Evolutionary conservation across 2,888 invertebrate genomes (phyloP).

Genomic region (Campoletis raptor): DNA sequence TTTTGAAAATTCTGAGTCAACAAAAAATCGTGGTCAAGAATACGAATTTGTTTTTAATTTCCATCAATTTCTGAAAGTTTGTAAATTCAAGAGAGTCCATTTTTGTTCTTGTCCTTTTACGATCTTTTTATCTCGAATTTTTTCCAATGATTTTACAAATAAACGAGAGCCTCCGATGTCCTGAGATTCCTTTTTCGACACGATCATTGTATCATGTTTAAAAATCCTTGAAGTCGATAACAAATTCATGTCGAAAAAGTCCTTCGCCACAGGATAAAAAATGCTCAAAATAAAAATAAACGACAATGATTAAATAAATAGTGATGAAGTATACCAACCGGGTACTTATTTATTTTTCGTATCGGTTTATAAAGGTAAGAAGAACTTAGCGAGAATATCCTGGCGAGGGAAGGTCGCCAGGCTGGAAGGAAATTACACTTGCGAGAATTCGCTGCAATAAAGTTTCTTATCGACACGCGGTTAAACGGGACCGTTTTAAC

Average conservation of each 20-base stretch:
- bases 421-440: not conserved
- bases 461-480: conserved; percentile 11
- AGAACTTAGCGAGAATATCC: not conserved
- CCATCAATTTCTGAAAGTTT: not conserved
- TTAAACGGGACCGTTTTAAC: not conserved
- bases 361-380: not conserved
- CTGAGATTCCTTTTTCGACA: not conserved
- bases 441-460: not conserved
- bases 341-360: not conserved
- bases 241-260: conserved; percentile 16
- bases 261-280: not conserved
- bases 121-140: not conserved
- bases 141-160: not conserved
- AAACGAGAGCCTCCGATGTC: not conserved
- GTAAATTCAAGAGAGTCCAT: too few species aligned
- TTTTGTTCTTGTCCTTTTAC: not conserved
- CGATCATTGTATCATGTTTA: not conserved
- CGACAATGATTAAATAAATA: not conserved
- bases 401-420: conserved; percentile 2
- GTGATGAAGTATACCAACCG: not conserved
- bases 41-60: not conserved
- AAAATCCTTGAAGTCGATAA: conserved; percentile 19
- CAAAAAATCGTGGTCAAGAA: not conserved
- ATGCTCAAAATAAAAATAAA: not conserved
- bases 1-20: not conserved